These are phyloP conservation scores for Drosophila baimaii DNA, from an alignment of 1,140 invertebrate species.

Conservation along the genomic window DNA sequence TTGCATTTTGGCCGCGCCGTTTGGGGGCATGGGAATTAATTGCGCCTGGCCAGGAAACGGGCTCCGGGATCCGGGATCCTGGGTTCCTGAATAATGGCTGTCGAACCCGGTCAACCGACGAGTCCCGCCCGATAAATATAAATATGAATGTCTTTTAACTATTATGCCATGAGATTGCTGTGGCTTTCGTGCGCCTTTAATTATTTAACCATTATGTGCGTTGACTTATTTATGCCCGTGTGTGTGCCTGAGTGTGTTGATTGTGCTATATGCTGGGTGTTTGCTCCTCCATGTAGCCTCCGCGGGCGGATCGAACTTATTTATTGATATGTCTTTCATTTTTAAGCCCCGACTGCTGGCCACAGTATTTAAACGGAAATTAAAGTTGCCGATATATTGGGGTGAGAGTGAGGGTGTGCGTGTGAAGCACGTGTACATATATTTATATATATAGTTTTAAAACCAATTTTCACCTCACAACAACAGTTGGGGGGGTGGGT, in stretches of 20 bases:
- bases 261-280: constrained; percentile 1
- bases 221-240: constrained; percentile 32
- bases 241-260: constrained; percentile 9
- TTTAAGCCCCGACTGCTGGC: constrained; percentile 49
- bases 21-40: constrained; percentile 17
- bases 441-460: constrained; percentile 9
- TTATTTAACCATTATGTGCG: constrained; percentile 61
- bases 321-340: constrained; percentile 74
- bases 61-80: constrained; percentile 4
- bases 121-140: constrained; percentile 53
- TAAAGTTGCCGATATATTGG: constrained; percentile 50
- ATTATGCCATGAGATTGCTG: constrained; percentile 54
- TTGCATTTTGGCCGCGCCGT: constrained; percentile 25
- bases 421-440: background rate
- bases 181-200: constrained; percentile 51
- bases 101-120: constrained; percentile 47
- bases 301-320: constrained; percentile 50
- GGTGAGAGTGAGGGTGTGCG: constrained; percentile 7
- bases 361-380: constrained; percentile 74
- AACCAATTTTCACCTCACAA: constrained; percentile 38
- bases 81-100: constrained; percentile 30
- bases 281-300: constrained; percentile 1
- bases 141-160: constrained; percentile 68
- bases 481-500: background rate
- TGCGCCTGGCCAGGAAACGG: constrained; percentile 5